Percentiles rank a stretch among this genome's conserved stretches.
These are phyloP conservation scores for Nerophis lumbriciformis DNA, from an alignment of 2,113 vertebrate genomes.

Conservation along the genomic window DNA sequence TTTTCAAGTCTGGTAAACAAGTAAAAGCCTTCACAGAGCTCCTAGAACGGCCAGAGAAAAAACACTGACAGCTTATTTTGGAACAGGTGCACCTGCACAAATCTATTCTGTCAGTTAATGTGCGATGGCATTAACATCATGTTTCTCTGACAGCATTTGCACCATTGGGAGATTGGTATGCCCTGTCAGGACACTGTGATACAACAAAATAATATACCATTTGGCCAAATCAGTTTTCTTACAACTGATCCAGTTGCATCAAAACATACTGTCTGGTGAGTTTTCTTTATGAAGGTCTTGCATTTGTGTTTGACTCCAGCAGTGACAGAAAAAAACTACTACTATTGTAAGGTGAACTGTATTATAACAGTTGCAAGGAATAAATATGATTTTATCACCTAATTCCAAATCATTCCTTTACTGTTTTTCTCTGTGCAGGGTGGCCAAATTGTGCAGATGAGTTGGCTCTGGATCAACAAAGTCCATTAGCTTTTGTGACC, in stretches of 20 bases:
- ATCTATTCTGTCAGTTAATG: not conserved
- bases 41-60: not conserved
- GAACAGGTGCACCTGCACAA: not conserved
- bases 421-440: too few relatives aligned
- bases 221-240: not conserved
- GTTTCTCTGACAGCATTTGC: slow-evolving; percentile 3
- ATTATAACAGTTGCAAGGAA: too few relatives aligned
- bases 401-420: too few relatives aligned
- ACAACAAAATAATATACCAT: too few relatives aligned
- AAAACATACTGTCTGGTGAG: not conserved
- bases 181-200: not conserved
- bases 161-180: not conserved
- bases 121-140: not conserved
- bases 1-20: not conserved
- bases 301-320: not conserved
- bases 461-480: too few relatives aligned
- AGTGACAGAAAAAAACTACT: not conserved
- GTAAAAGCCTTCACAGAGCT: not conserved
- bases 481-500: too few relatives aligned
- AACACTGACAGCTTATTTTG: not conserved
- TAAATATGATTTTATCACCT: too few relatives aligned
- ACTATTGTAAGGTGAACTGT: too few relatives aligned
- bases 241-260: not conserved
- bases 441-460: too few relatives aligned
- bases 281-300: not conserved